Evolutionary conservation across 2,888 invertebrate species (phyloP).

Genomic region (Encarsia formosa): DNA sequence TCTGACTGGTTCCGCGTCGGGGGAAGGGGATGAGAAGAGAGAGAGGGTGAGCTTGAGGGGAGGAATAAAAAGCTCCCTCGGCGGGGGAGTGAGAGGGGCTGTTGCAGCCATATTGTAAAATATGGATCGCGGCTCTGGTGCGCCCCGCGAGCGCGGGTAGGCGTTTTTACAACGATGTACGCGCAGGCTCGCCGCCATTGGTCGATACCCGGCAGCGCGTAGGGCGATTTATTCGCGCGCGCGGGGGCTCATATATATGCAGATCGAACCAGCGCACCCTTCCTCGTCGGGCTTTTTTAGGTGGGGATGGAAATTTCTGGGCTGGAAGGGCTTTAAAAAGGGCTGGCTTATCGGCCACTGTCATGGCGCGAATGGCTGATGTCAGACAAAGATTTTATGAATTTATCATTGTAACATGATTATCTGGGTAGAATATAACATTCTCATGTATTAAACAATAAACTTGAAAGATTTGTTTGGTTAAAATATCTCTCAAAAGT

Average conservation of each 20-base stretch:
- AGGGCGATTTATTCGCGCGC: neutral
- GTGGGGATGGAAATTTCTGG: too few relatives aligned
- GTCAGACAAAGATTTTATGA: too few relatives aligned
- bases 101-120: conserved; percentile 51
- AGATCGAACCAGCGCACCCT: conserved; percentile 1
- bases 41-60: neutral
- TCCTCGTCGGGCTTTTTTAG: neutral
- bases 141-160: conserved; percentile 41
- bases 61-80: conserved; percentile 1
- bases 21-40: neutral
- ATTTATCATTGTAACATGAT: too few relatives aligned
- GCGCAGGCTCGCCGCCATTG: conserved; percentile 48
- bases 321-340: too few relatives aligned
- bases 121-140: too few relatives aligned
- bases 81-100: conserved; percentile 20
- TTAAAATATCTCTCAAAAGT: too few relatives aligned
- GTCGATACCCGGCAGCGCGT: conserved; percentile 44
- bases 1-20: neutral
- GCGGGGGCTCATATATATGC: neutral
- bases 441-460: too few relatives aligned
- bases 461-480: too few relatives aligned
- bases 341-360: too few relatives aligned
- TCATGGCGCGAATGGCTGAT: too few relatives aligned
- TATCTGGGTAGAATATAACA: too few relatives aligned
- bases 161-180: conserved; percentile 47